Evolutionary conservation across 64 coral and sea anemone species (phyloP).

Genomic region (Stichodactyla mertensii): DNA sequence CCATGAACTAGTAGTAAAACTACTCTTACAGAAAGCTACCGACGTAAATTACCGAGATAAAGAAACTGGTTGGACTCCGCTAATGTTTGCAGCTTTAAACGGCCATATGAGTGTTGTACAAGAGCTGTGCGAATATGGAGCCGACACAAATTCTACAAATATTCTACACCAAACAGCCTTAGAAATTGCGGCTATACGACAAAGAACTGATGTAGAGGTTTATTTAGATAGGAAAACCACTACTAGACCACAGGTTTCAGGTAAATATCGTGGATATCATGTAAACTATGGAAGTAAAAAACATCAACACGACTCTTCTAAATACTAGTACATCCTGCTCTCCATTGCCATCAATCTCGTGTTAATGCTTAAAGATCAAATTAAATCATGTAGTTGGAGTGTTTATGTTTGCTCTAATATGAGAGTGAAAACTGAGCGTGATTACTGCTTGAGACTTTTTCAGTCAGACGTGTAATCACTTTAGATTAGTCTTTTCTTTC

Average conservation of each 20-base stretch:
- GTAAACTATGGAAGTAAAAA: background rate
- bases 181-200: constrained; percentile 54
- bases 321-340: too few species aligned
- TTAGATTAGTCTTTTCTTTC: constrained; percentile 3
- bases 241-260: constrained; percentile 55
- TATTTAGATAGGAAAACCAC: constrained; percentile 72
- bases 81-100: constrained; percentile 86
- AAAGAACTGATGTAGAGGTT: constrained; percentile 67
- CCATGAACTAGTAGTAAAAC: constrained; percentile 65
- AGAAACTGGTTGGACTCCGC: constrained; percentile 74
- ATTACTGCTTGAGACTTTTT: background rate
- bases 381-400: background rate
- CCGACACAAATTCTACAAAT: constrained; percentile 72
- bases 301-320: background rate
- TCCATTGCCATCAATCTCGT: background rate
- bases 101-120: constrained; percentile 76
- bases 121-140: constrained; percentile 56
- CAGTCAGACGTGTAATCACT: constrained; percentile 10
- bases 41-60: constrained; percentile 65
- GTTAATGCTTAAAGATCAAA: background rate
- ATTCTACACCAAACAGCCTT: constrained; percentile 72
- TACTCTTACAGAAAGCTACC: constrained; percentile 66
- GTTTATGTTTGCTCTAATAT: background rate
- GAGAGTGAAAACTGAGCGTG: background rate
- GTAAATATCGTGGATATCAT: constrained; percentile 10